Conservation (phyloP, 2,888 invertebrate species). For the Gastrophysa polygoni region DNA sequence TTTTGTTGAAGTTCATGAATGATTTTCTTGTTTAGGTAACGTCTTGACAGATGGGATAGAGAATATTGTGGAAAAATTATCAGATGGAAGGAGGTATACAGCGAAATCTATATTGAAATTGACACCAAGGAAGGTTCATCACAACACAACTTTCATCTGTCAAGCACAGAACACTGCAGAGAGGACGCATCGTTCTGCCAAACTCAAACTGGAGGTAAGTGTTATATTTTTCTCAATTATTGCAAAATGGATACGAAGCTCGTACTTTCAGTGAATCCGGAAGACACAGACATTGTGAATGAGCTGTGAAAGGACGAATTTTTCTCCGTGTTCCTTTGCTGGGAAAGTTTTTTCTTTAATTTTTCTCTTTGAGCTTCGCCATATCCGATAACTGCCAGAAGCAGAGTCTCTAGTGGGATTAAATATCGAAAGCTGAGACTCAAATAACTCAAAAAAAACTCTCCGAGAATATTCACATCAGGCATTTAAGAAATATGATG, state of each 20-base stretch:
- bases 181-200: constrained; percentile 80
- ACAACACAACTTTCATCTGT: constrained; percentile 90
- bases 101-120: constrained; percentile 84
- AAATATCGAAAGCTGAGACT: constrained; percentile 15
- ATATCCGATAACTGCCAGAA: background rate
- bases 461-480: background rate
- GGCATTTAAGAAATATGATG: background rate
- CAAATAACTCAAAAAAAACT: too few relatives aligned
- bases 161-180: constrained; percentile 93
- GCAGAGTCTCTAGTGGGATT: background rate
- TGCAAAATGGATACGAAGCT: too few relatives aligned
- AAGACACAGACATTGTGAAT: too few relatives aligned
- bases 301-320: too few relatives aligned
- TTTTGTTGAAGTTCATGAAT: background rate
- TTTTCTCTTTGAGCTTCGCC: too few relatives aligned
- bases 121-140: constrained; percentile 85
- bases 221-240: too few relatives aligned
- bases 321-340: too few relatives aligned
- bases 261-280: too few relatives aligned
- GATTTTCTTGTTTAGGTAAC: constrained; percentile 62
- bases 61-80: constrained; percentile 74
- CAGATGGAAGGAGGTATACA: constrained; percentile 83
- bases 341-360: too few relatives aligned
- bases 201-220: constrained; percentile 79
- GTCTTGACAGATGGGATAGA: constrained; percentile 82